Base-by-base conservation (phyloP, 2,113 vertebrate species). In the Siniperca chuatsi region DNA sequence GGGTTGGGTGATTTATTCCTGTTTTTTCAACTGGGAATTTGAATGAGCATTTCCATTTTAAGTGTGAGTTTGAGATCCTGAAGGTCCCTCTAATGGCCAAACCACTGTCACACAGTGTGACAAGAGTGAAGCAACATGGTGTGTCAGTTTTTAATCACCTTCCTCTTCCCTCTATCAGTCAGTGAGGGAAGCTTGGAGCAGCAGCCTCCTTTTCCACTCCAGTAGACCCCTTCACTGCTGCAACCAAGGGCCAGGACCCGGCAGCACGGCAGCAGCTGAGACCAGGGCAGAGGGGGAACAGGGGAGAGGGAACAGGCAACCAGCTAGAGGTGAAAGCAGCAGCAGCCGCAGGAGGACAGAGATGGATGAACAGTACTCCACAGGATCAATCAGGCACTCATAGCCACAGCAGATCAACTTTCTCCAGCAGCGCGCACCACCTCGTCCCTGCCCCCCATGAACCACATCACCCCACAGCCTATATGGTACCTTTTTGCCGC, bases 341-440 rank as follows among this genome's bases (percentile, higher is more conserved):
- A 74, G 86, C 67, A 84, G 86, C 76, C 69, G 3, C 37, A 61
- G 80, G 67, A 85, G 60, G 92, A 92, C 67, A 25, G 85, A 89
- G 93, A 95, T 91, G 76, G 91, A 95, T 94, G 91, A 91, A 81
- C 81, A 61, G 73, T 62, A 73, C 89, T 84, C 89, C 80, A 50
- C 67, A 58, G 87, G 89, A 96, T 95, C 94, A 93, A 94, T 95
- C 93, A 87, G 89, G 35, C 75, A 67, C 80, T 88, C 50, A 7
- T 79, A 83, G 87, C 79, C 69, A 86, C 83, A 89, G 85, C 85
- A 92, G 93, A 94, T 94, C 92, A 93, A 94, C 89, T 92, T 92
- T 94, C 92, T 87, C 77, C 65, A 81, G 86, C 40, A 78, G 78
- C 80, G 68, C 9, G 68, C 84, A 75, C 54, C 67, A 55, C 46